Evolutionary conservation across 1,140 invertebrate genomes (phyloP), one percentile per base, ranked within the genome.

Genomic region (Anoplophora glabripennis): DNA sequence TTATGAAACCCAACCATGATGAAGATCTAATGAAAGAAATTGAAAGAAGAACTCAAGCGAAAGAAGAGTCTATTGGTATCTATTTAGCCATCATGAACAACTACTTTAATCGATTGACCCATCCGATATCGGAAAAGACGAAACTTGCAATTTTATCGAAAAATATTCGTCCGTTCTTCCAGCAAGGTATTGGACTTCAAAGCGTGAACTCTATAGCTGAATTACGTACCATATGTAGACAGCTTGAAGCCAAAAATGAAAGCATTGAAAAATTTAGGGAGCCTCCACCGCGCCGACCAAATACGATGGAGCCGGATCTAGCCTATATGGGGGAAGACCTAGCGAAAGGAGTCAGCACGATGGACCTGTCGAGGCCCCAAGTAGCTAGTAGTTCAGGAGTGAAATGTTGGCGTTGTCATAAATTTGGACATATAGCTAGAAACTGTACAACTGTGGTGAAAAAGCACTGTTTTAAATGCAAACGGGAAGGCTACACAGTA

Each of bases 41-140:
- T 17, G 38, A 63, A n/a, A 48, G 56, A n/a, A 34, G 71, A 9
- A 69, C 71, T 8, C 71, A 73, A 53, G 72, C 71, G 0, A 62
- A 69, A 55, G 15, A 51, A 0, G 70, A 74, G 45, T 65, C 64
- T 42, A 72, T 72, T 4, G 59, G 54, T 0, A 59, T 74, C 40
- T 74, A 71, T 62, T 15, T 74, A 10, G 54, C 72, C 0, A 61
- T 71, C 3, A 71, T 74, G 69, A 7, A n/a, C 14, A 63, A 61
- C 11, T 34, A 67, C 12, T 72, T 72, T 46, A 67, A 70, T 1
- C 46, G 68, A 7, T 17, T 74, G 35, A 42, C 45, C 1, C 28
- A 11, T 40, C 42, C 47, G 8, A 33, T 61, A 2, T 8, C 46
- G 5, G 51, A 59, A 18, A 41, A 33, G 35, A 34, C 11, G 7